Conservation (phyloP, 2,888 invertebrate species). For the Ametastegia equiseti region DNA sequence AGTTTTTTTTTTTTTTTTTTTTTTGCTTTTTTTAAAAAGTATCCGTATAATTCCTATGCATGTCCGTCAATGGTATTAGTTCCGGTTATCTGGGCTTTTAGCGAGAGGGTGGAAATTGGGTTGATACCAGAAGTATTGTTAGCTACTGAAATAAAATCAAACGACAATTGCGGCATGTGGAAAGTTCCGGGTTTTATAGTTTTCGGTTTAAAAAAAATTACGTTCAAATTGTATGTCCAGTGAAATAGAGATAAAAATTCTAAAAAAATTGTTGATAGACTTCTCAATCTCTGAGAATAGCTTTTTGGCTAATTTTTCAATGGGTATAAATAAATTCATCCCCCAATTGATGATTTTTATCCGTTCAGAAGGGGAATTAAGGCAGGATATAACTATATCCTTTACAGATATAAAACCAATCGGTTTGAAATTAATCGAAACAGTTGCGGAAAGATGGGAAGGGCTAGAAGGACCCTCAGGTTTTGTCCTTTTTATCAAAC, state of each 20-base stretch:
- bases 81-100: constrained; percentile 19
- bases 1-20: not conserved
- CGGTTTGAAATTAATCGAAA: not conserved
- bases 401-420: constrained; percentile 16
- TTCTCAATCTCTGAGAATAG: no score
- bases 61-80: constrained; percentile 4
- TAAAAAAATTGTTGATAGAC: no score
- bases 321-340: not conserved
- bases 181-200: no score
- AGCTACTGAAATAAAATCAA: constrained; percentile 34
- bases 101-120: not conserved
- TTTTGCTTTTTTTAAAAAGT: not conserved
- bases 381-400: not conserved
- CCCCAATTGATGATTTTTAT: not conserved
- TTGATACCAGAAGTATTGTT: not conserved
- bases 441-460: not conserved
- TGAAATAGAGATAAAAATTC: no score
- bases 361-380: constrained; percentile 23
- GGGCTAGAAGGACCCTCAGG: constrained; percentile 20
- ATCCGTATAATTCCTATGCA: not conserved
- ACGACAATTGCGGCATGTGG: no score
- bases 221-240: no score
- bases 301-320: not conserved
- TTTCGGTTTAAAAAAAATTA: no score
- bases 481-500: constrained; percentile 2